A percentile compares a stretch with the other conserved stretches of the same genome.
These are phyloP conservation scores for Gymnopithys bicolor DNA, from an alignment of 2,797 vertebrate species.

Conservation along the genomic window DNA sequence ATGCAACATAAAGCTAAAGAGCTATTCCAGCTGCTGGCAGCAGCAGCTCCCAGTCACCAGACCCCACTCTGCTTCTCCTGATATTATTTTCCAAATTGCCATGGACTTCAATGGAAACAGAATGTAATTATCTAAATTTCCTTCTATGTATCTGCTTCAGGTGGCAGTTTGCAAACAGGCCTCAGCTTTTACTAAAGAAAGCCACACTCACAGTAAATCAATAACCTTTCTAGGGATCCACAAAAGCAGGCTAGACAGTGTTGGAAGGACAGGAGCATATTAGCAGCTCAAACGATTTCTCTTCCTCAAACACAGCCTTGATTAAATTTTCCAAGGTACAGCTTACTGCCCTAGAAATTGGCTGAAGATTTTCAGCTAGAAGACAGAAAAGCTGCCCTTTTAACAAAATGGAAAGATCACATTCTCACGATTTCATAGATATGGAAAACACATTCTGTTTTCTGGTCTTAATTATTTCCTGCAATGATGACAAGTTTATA, in stretches of 20 bases:
- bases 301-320: constrained; percentile 10
- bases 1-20: not conserved
- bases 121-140: constrained; percentile 3
- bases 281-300: constrained; percentile 29
- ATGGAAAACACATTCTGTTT: constrained; percentile 39
- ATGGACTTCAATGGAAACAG: not conserved
- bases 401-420: constrained; percentile 25
- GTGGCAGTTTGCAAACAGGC: constrained; percentile 20
- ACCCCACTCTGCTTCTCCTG: not conserved
- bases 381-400: not conserved
- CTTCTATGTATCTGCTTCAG: not conserved
- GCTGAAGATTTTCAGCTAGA: not conserved
- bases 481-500: constrained; percentile 6
- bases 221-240: constrained; percentile 33
- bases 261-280: not conserved
- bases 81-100: not conserved
- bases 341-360: not conserved
- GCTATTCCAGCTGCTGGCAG: not conserved
- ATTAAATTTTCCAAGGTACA: not conserved
- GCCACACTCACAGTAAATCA: not conserved
- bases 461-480: not conserved
- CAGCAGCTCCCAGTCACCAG: not conserved
- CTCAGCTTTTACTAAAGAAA: constrained; percentile 24
- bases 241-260: not conserved
- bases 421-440: constrained; percentile 21